phyloP scores from a whole-genome alignment of 1,140 invertebrate species.

The Drosophila funebris region DNA sequence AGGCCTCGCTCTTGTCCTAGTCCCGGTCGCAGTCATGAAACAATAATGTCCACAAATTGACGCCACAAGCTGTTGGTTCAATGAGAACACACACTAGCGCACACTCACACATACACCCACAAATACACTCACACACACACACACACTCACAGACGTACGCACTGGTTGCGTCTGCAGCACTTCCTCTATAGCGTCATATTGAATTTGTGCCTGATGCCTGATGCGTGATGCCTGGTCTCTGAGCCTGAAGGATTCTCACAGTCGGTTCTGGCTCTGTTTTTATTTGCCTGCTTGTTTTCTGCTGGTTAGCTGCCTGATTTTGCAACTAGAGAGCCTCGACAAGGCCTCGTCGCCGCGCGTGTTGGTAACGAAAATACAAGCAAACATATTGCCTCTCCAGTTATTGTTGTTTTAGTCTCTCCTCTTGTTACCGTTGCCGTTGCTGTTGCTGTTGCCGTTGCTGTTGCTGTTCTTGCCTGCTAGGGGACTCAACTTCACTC shows the following conservation, averaged over 20 bases:
- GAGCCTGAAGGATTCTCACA: constrained; percentile 19
- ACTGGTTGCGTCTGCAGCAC: constrained; percentile 57
- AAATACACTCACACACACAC: background rate
- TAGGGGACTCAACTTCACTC: background rate
- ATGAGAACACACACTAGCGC: constrained; percentile 41
- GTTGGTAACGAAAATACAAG: constrained; percentile 70
- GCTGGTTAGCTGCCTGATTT: constrained; percentile 78
- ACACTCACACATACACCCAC: constrained; percentile 8
- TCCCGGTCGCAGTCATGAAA: constrained; percentile 71
- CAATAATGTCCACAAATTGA: constrained; percentile 82
- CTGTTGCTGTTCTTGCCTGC: constrained; percentile 27
- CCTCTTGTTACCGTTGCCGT: background rate
- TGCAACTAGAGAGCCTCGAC: constrained; percentile 43
- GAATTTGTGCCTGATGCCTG: constrained; percentile 58
- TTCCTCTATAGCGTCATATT: constrained; percentile 74
- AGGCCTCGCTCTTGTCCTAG: constrained; percentile 50
- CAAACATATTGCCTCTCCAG: constrained; percentile 56
- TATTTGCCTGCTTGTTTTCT: constrained; percentile 79
- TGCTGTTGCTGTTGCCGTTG: background rate
- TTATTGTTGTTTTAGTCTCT: constrained; percentile 27
- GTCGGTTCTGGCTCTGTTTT: constrained; percentile 49
- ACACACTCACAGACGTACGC: background rate
- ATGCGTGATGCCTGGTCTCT: constrained; percentile 38
- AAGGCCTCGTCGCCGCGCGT: constrained; percentile 37
- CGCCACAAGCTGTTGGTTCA: constrained; percentile 80